Evolutionary conservation across 2,113 vertebrate genomes (phyloP), one percentile per base, ranked within the genome.

Genomic region (Arenaria interpres): DNA sequence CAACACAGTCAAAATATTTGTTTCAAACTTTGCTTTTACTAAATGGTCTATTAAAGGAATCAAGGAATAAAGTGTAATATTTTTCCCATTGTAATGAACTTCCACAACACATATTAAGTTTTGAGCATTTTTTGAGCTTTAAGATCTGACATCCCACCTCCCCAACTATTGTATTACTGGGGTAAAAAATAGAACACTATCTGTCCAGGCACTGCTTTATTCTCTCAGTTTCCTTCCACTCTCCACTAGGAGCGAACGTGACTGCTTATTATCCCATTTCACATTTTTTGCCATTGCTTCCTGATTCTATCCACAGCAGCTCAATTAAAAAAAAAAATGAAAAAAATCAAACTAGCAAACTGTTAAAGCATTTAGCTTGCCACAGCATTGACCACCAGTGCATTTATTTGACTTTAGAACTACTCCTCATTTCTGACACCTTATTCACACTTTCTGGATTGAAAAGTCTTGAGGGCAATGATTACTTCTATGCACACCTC

Each of bases 231-330:
- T 93, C 23, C 6, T 90, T 54, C 33, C 17, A 17, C 33, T 56
- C 45, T 51, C 28, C 5, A 1, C 24, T 43, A 71, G 37, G 2
- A 76, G 33, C 22, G 24, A 62, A 50, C 0, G 0, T 39, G 35
- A 90, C 28, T 35, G 14, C 17, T 77, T 18, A 12, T 48, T 22
- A 66, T 20, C 6, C 11, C 3, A 0, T 27, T 23, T 43, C 17
- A 28, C 7, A 10, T 37, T 50, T 54, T 37, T 33, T 67, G 41
- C 8, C 41, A 17, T 11, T 67, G 18, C 23, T 30, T 90, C n/a
- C 33, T 48, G 82, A 45, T 50, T 56, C 53, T 57, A 68, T 6
- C 25, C 25, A 50, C n/a, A 72, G 21, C 14, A 59, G 63, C 21
- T 43, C 30, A 69, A 69, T 28, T 32, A 3, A 48, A 85, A 85